Evolutionary conservation across 2,797 vertebrate genomes (phyloP).

Genomic region (Perodicticus potto): DNA sequence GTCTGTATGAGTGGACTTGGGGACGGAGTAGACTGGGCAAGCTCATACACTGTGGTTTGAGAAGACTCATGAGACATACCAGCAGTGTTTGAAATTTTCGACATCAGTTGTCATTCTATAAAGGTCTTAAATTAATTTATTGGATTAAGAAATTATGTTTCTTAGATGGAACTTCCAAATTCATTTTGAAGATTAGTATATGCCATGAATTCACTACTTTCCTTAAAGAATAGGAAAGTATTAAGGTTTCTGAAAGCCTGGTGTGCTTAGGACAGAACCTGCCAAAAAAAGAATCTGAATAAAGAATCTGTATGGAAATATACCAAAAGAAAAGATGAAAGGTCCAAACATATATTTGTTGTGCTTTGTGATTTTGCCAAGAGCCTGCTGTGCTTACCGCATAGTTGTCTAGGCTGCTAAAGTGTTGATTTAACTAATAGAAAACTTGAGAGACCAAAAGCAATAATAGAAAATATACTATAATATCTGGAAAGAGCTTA

Average conservation of each 20-base stretch:
- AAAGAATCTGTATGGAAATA: conserved; percentile 7
- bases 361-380: conserved; percentile 9
- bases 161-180: conserved; percentile 27
- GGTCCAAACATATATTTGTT: not conserved
- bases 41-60: not conserved
- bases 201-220: not conserved
- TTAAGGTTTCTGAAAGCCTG: not conserved
- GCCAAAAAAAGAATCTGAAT: not conserved
- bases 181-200: not conserved
- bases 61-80: conserved; percentile 21
- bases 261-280: not conserved
- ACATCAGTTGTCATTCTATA: conserved; percentile 32
- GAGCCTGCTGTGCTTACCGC: not conserved
- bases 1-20: not conserved
- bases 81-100: conserved; percentile 29
- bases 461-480: conserved; percentile 1
- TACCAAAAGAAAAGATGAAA: conserved; percentile 12
- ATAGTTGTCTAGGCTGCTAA: not conserved
- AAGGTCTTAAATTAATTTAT: not conserved
- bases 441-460: not conserved
- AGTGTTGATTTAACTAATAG: conserved; percentile 49
- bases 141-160: conserved; percentile 35
- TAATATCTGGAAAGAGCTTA: not conserved
- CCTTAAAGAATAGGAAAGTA: not conserved
- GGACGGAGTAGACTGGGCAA: not conserved